Percentiles rank a stretch among this genome's conserved stretches.
Evolutionary conservation across 1,140 invertebrate genomes (phyloP).

Genomic region (Dryas iulia): DNA sequence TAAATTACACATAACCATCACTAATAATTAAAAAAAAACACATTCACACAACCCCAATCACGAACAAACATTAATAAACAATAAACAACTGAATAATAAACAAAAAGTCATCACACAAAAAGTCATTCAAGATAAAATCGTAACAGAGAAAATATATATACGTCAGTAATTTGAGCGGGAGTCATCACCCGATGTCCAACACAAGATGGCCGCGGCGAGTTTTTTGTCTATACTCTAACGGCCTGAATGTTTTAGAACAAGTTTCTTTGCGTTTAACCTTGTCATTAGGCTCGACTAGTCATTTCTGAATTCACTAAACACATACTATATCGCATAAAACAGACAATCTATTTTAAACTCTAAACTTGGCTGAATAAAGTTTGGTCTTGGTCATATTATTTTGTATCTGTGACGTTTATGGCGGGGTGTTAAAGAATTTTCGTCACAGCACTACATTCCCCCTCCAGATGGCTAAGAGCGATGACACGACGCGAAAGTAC

Average conservation of each 20-base stretch:
- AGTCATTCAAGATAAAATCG: conserved; percentile 11
- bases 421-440: conserved; percentile 42
- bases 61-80: conserved; percentile 4
- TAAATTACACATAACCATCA: too few species aligned
- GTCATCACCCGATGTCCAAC: conserved; percentile 33
- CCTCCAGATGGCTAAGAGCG: conserved; percentile 39
- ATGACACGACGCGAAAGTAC: conserved; percentile 49
- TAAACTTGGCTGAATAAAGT: conserved; percentile 22
- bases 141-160: conserved; percentile 18
- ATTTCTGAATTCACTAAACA: conserved; percentile 51
- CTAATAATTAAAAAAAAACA: too few species aligned
- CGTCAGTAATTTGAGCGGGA: conserved; percentile 32
- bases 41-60: background rate
- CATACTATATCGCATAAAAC: conserved; percentile 13
- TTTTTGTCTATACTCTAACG: conserved; percentile 38
- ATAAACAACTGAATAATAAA: conserved; percentile 6
- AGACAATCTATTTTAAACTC: conserved; percentile 13
- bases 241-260: conserved; percentile 40
- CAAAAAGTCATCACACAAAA: background rate
- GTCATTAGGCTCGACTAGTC: conserved; percentile 65
- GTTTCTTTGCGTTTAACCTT: conserved; percentile 68
- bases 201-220: conserved; percentile 30
- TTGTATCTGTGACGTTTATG: conserved; percentile 34
- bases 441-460: conserved; percentile 53
- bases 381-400: conserved; percentile 4